phyloP scores from a whole-genome alignment of 2,888 invertebrate species.

The Scaptomyza tumidula region DNA sequence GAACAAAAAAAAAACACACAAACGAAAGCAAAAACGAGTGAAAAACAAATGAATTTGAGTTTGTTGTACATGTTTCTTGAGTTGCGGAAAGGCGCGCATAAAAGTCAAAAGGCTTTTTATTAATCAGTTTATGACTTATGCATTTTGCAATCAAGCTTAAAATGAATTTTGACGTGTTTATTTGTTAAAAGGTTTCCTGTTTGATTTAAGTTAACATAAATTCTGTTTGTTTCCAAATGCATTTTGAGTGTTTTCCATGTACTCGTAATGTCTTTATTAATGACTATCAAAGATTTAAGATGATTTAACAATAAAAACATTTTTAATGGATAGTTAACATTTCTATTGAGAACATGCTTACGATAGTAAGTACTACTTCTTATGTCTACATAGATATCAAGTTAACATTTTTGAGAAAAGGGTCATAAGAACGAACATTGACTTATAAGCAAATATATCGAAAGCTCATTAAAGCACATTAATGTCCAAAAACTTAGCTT shows the following conservation, averaged over 20 bases:
- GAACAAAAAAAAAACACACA: slow-evolving; percentile 15
- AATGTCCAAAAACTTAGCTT: too few relatives aligned
- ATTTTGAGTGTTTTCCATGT: neutral
- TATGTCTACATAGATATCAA: too few relatives aligned
- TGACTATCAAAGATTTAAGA: too few relatives aligned
- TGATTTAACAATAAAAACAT: too few relatives aligned
- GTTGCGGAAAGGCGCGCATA: neutral
- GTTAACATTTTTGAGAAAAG: too few relatives aligned
- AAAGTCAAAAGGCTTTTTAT: slow-evolving; percentile 20
- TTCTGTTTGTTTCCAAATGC: neutral
- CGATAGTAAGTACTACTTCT: too few relatives aligned
- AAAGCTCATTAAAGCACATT: too few relatives aligned
- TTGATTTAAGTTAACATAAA: slow-evolving; percentile 1
- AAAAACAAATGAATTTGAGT: slow-evolving; percentile 47
- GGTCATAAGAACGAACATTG: too few relatives aligned
- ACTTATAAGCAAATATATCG: too few relatives aligned
- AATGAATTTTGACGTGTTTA: slow-evolving; percentile 1
- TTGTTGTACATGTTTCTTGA: slow-evolving; percentile 11
- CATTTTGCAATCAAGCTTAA: slow-evolving; percentile 28
- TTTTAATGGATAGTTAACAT: too few relatives aligned
- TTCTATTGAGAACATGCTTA: neutral
- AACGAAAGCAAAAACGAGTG: slow-evolving; percentile 16
- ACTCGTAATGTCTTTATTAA: neutral
- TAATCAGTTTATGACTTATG: slow-evolving; percentile 41
- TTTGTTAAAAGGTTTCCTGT: neutral